phyloP scores from a whole-genome alignment of 2,888 invertebrate genomes.

The Acrobeloides nanus region DNA sequence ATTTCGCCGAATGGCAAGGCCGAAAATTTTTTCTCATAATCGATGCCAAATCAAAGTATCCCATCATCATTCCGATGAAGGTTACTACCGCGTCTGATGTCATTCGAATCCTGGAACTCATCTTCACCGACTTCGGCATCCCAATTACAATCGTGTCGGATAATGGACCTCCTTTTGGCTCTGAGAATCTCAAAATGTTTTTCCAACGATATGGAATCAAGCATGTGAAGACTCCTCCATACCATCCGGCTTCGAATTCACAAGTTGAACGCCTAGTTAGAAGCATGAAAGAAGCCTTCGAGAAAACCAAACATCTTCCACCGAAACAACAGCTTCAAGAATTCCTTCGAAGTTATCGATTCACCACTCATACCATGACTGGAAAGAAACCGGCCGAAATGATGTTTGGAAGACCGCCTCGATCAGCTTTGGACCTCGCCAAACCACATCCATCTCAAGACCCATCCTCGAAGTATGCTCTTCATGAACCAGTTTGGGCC shows the following conservation, averaged over 20 bases:
- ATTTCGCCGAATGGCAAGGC: slow-evolving; percentile 53
- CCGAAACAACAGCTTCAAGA: neutral
- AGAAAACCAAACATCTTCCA: neutral
- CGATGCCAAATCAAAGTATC: slow-evolving; percentile 56
- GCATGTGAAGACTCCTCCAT: slow-evolving; percentile 20
- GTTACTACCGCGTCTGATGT: slow-evolving; percentile 9
- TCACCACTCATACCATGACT: neutral
- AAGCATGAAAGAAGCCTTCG: slow-evolving; percentile 10
- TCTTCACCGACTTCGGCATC: slow-evolving; percentile 16
- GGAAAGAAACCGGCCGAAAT: slow-evolving; percentile 1
- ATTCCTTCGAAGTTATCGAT: neutral
- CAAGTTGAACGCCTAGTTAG: slow-evolving; percentile 24
- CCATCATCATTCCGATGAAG: slow-evolving; percentile 39
- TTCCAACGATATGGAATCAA: slow-evolving; percentile 11
- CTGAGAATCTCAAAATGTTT: slow-evolving; percentile 11
- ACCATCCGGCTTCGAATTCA: slow-evolving; percentile 25
- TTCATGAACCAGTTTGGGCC: no score
- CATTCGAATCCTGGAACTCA: slow-evolving; percentile 3
- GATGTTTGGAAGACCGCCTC: slow-evolving; percentile 3
- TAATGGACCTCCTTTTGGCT: slow-evolving; percentile 22
- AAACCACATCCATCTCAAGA: no score
- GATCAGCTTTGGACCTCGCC: no score
- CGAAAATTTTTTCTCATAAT: slow-evolving; percentile 40
- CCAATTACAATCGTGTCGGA: slow-evolving; percentile 21
- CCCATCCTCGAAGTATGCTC: no score